These are phyloP conservation scores for Thinocorus orbignyianus DNA, from an alignment of 2,113 vertebrate genomes.

Conservation along the genomic window DNA sequence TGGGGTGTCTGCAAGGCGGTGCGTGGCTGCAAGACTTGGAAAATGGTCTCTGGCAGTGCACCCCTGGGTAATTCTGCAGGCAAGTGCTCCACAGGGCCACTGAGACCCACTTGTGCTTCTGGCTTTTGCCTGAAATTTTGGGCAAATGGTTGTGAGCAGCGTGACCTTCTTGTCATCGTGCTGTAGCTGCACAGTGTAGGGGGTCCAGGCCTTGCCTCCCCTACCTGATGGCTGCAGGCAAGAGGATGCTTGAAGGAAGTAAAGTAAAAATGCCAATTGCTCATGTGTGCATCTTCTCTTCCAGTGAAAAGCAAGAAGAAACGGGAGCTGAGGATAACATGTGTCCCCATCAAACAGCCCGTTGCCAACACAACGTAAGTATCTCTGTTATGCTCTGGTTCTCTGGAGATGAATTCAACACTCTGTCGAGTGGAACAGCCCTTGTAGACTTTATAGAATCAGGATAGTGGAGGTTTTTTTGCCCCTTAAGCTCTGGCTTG, in stretches of 20 bases:
- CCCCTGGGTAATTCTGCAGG: neutral
- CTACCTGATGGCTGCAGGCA: neutral
- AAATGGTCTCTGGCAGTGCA: neutral
- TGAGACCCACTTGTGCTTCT: neutral
- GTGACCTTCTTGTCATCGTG: neutral
- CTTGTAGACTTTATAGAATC: neutral
- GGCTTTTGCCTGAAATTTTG: neutral
- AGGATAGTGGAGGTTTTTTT: neutral
- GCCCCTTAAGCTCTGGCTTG: neutral
- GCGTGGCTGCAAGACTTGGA: neutral
- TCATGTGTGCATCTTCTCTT: neutral
- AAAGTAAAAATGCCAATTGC: neutral
- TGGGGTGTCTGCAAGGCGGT: neutral
- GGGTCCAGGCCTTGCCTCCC: neutral
- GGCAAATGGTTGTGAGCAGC: neutral
- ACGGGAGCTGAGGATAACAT: slow-evolving; percentile 74
- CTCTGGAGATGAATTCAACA: neutral
- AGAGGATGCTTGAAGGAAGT: neutral
- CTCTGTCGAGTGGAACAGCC: neutral
- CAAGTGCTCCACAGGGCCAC: neutral
- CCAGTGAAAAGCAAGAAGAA: slow-evolving; percentile 77
- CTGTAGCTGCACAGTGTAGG: neutral
- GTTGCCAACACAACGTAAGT: slow-evolving; percentile 79
- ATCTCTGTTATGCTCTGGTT: neutral
- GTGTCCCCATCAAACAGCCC: slow-evolving; percentile 69